A percentile compares a stretch with the other conserved stretches of the same genome.
These are phyloP conservation scores for Myzus persicae DNA, from an alignment of 1,140 invertebrate species.

Conservation along the genomic window DNA sequence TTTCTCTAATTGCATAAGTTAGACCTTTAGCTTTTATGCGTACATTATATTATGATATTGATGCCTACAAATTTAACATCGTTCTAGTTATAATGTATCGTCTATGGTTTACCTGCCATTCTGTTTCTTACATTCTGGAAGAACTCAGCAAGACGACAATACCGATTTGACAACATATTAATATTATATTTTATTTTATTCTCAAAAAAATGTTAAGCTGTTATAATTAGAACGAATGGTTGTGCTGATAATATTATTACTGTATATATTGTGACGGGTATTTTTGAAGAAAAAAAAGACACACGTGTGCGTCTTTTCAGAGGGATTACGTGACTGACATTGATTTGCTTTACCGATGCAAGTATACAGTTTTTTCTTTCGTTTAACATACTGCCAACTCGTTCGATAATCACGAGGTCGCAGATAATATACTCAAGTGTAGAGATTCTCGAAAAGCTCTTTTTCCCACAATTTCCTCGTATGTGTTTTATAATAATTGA, in stretches of 20 bases:
- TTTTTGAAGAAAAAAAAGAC: background rate
- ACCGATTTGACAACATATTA: background rate
- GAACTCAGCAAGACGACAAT: background rate
- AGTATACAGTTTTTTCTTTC: constrained; percentile 6
- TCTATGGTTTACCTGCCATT: background rate
- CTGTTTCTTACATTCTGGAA: background rate
- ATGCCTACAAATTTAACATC: background rate
- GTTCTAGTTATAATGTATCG: background rate
- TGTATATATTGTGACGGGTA: background rate
- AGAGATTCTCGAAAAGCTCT: background rate
- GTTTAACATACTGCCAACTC: constrained; percentile 24
- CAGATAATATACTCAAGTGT: background rate
- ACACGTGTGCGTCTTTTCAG: constrained; percentile 36
- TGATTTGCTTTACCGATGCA: constrained; percentile 43
- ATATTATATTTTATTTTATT: background rate
- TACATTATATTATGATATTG: background rate
- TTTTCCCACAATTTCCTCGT: background rate
- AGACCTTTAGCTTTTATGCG: background rate
- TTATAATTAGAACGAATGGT: constrained; percentile 7
- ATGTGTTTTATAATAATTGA: background rate
- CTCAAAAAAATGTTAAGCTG: background rate
- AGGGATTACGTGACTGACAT: constrained; percentile 46
- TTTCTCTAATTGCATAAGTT: background rate
- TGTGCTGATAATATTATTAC: background rate
- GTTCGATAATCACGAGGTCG: constrained; percentile 1